A percentile compares a stretch with the other conserved stretches of the same genome.
Conservation (phyloP, 2,113 vertebrate species). For the Sapajus apella region DNA sequence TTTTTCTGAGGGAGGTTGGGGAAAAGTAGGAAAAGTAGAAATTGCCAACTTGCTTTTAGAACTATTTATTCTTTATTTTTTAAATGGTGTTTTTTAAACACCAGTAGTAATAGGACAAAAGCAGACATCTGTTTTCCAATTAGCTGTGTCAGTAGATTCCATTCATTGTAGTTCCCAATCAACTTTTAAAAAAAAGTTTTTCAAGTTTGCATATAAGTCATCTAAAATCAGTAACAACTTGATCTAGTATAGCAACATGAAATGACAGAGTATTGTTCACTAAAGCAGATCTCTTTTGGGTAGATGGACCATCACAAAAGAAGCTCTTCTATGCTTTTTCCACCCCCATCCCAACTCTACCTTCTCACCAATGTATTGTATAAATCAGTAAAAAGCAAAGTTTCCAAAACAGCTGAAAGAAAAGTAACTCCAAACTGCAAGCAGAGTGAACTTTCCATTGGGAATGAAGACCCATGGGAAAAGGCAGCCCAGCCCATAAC, state of each 20-base stretch:
- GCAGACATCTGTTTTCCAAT: constrained; percentile 46
- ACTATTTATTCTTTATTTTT: constrained; percentile 49
- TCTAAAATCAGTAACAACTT: constrained; percentile 54
- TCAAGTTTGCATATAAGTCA: constrained; percentile 57
- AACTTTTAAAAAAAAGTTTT: not conserved
- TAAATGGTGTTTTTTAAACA: not conserved
- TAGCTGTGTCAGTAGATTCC: constrained; percentile 22
- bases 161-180: constrained; percentile 31
- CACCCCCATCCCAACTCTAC: not conserved
- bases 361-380: not conserved
- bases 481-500: not conserved
- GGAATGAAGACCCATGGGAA: not conserved
- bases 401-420: constrained; percentile 44
- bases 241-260: constrained; percentile 51
- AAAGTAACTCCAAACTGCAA: constrained; percentile 1
- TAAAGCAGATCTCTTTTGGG: not conserved
- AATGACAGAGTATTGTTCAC: constrained; percentile 12
- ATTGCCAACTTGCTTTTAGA: constrained; percentile 54
- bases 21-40: constrained; percentile 48
- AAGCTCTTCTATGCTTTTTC: not conserved
- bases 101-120: constrained; percentile 55
- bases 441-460: not conserved
- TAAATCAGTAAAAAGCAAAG: constrained; percentile 59
- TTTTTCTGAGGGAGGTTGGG: not conserved
- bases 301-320: not conserved